A percentile compares a stretch with the other conserved stretches of the same genome.
These are phyloP conservation scores for Brachionus manjavacas DNA, from an alignment of 1,140 invertebrate species.

Conservation along the genomic window DNA sequence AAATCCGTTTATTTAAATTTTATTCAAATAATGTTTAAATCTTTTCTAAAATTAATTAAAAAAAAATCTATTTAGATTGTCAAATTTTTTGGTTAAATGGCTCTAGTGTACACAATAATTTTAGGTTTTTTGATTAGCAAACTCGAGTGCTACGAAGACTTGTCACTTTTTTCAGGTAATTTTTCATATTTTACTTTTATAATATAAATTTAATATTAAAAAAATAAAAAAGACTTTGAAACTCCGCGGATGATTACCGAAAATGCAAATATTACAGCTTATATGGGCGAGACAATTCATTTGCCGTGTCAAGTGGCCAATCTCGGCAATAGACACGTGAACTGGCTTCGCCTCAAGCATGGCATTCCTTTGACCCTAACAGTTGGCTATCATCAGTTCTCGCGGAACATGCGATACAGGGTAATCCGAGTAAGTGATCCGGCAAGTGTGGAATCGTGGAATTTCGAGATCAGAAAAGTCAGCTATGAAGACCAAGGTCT, in stretches of 20 bases:
- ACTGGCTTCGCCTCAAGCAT: conserved; percentile 6
- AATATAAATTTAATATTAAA: neutral
- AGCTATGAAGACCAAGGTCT: neutral
- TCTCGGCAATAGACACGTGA: conserved; percentile 20
- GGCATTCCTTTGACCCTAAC: conserved; percentile 7
- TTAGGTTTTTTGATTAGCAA: neutral
- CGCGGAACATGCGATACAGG: conserved; percentile 18
- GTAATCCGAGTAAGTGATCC: neutral
- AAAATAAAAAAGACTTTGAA: neutral
- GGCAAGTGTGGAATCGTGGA: conserved; percentile 7
- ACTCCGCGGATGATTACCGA: neutral
- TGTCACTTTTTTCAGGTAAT: neutral
- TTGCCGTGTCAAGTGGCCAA: conserved; percentile 21
- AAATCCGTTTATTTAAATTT: conserved; percentile 19
- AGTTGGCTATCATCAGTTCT: conserved; percentile 36
- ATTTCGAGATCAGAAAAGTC: conserved; percentile 40
- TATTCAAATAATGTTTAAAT: neutral
- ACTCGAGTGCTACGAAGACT: neutral
- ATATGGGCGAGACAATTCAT: conserved; percentile 7
- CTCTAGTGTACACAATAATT: neutral
- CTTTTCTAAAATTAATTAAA: neutral
- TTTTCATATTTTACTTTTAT: too few species aligned
- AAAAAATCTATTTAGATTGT: neutral
- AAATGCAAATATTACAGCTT: neutral
- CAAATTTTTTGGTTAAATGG: neutral